Base-by-base conservation (phyloP, 2,888 invertebrate genomes). In the Luffia ferchaultella region DNA sequence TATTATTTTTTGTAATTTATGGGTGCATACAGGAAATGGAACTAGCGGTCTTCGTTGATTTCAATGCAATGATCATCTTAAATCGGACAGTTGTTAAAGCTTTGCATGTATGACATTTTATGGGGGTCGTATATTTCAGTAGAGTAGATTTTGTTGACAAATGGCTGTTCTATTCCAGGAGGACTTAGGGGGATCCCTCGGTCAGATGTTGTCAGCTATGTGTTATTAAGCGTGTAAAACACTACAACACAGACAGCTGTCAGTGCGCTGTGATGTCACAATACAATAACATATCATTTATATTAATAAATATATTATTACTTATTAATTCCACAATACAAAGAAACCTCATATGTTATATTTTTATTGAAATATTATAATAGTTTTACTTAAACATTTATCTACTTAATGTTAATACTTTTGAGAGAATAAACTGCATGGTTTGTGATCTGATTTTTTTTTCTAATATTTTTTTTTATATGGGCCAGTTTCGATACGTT, bases 121-220 rank as follows among this genome's bases (percentile, higher is more conserved):
- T n/a, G n/a, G n/a, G 41, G 1, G n/a, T 40, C 40, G 9, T 40
- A 9, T 40, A 3, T 40, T n/a, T 30, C 30, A 30, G 30, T 30
- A 30, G 30, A 30, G 3, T 30, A 7, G 12, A 12, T 7, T 30
- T 30, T 30, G 30, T 30, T 30, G 30, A 30, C 30, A 12, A 30
- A 30, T 3, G 12, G 30, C 30, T 30, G 5, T 3, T 76, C 79
- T 16, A 73, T 88, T 88, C 73, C 89, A 91, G 91, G 90, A 89
- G 73, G 90, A 90, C 70, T 73, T 87, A 70, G 79, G 85, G 70
- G 86, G 85, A 67, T 85, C 88, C 57, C 83, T 88, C 71, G 89
- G 89, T 76, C 84, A 86, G 72, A 83, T 89, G 71, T 87, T 91
- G 71, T 87, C 86, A 66, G 79, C 88, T 62, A 69, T 90, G 76